Conservation (phyloP, 1,140 invertebrate species). For the Trypoxylus dichotomus region DNA sequence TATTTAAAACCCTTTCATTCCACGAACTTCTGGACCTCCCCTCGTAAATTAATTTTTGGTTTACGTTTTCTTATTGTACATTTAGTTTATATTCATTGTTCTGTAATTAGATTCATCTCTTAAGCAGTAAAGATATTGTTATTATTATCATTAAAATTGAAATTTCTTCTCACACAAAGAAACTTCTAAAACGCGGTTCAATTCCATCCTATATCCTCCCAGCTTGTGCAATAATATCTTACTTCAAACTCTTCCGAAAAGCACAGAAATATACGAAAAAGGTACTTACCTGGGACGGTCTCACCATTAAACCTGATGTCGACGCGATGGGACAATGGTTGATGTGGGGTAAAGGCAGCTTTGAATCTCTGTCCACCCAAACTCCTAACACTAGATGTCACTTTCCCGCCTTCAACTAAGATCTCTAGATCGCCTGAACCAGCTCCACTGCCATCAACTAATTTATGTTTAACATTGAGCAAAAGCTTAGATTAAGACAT, state of each 20-base stretch:
- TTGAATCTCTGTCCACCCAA: constrained; percentile 88
- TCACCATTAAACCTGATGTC: constrained; percentile 97
- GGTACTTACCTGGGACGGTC: constrained; percentile 82
- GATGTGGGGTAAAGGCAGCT: constrained; percentile 89
- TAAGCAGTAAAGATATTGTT: too few species aligned
- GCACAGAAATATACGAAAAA: background rate
- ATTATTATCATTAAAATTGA: too few species aligned
- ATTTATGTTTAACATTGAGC: background rate
- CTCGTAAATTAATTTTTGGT: too few species aligned
- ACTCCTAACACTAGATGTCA: constrained; percentile 91
- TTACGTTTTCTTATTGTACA: too few species aligned
- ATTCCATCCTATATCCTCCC: background rate
- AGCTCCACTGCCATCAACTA: constrained; percentile 92
- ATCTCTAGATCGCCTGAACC: constrained; percentile 97
- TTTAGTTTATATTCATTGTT: too few species aligned
- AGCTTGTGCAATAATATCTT: constrained; percentile 11
- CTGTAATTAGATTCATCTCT: too few species aligned
- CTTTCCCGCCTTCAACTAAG: constrained; percentile 91
- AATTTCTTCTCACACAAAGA: too few species aligned
- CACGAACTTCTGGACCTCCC: too few species aligned
- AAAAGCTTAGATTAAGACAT: too few species aligned
- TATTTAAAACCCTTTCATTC: too few species aligned
- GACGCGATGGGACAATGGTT: constrained; percentile 80
- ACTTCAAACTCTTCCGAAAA: background rate
- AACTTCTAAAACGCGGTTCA: too few species aligned